phyloP scores from a whole-genome alignment of 2,113 vertebrate genomes.

The Podarcis raffonei region DNA sequence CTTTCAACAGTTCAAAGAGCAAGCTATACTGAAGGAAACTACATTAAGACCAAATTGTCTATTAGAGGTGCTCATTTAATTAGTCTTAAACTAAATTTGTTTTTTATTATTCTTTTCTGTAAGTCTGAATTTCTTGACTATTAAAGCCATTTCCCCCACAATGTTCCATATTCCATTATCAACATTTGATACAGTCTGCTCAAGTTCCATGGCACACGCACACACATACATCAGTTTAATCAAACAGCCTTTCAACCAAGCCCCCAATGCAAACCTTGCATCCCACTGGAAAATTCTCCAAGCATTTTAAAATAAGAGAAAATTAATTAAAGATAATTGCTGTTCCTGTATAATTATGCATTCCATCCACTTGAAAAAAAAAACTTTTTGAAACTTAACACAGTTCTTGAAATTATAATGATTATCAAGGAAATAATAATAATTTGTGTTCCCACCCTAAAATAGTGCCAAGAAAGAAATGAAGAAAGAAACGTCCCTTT shows the following conservation, averaged over 20 bases:
- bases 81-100: background rate
- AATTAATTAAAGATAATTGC: background rate
- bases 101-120: background rate
- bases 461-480: background rate
- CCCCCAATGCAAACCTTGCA: background rate
- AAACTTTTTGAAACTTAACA: background rate
- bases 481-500: background rate
- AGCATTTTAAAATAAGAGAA: slow-evolving; percentile 3
- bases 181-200: background rate
- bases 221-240: background rate
- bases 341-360: slow-evolving; percentile 18
- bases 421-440: slow-evolving; percentile 4
- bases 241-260: background rate
- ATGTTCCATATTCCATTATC: slow-evolving; percentile 6
- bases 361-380: background rate
- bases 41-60: background rate
- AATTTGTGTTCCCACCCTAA: background rate
- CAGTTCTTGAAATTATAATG: background rate
- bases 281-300: background rate
- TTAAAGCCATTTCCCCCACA: background rate
- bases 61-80: background rate
- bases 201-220: background rate
- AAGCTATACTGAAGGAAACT: too few species aligned
- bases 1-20: too few species aligned
- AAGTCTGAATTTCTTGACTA: background rate